Percentiles rank a stretch among this genome's conserved stretches.
phyloP scores from a whole-genome alignment of 2,888 invertebrate genomes.

The Augiades crinisus region DNA sequence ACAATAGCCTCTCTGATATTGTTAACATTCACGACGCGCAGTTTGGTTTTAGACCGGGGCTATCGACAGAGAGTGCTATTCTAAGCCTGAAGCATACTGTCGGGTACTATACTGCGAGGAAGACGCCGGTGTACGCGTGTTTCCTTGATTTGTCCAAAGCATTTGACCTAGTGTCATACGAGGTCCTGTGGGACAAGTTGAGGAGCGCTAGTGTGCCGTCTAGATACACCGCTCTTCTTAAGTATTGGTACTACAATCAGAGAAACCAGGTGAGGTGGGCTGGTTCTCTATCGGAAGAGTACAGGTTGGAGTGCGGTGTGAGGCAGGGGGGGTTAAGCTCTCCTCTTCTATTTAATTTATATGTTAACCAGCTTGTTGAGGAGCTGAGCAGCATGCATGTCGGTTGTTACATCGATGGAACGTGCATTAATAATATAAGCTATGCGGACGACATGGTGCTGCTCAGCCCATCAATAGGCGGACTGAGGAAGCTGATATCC shows the following conservation, averaged over 20 bases:
- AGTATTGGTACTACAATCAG: constrained; percentile 29
- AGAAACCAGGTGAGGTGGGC: constrained; percentile 31
- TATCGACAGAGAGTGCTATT: background rate
- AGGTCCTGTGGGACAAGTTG: constrained; percentile 25
- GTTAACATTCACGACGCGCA: background rate
- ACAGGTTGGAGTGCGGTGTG: background rate
- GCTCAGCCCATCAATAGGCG: too few species aligned
- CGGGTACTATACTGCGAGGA: constrained; percentile 14
- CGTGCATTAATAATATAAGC: too few species aligned
- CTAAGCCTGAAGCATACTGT: constrained; percentile 10
- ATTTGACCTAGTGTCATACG: constrained; percentile 7
- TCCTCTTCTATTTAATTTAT: background rate
- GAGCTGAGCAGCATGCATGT: constrained; percentile 26
- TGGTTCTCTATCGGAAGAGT: too few species aligned
- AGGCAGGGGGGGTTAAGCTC: constrained; percentile 29
- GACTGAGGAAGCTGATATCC: too few species aligned
- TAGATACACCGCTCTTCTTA: background rate
- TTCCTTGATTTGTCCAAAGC: too few species aligned
- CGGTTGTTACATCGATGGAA: too few species aligned
- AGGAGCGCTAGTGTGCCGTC: constrained; percentile 5
- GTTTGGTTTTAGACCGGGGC: constrained; percentile 11
- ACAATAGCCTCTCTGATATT: background rate
- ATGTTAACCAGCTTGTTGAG: constrained; percentile 24
- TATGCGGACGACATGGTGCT: too few species aligned
- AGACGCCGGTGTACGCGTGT: constrained; percentile 21